Evolutionary conservation across 2,797 vertebrate genomes (phyloP).

Genomic region (Mormyrus proboscirostris): DNA sequence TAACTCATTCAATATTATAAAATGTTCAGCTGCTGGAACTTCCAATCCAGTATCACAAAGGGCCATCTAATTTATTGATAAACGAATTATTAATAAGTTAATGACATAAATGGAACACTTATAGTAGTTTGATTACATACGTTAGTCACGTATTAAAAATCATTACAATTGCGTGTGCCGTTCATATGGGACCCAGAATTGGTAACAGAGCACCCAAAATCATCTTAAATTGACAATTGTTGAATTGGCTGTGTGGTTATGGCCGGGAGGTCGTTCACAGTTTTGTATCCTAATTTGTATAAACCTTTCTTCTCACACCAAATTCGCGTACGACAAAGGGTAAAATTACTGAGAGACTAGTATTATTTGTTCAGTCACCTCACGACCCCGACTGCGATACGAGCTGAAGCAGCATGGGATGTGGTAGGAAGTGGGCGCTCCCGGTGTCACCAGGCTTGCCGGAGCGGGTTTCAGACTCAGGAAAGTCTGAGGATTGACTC

Average conservation of each 20-base stretch:
- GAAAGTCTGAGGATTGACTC: slow-evolving; percentile 26
- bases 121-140: not conserved
- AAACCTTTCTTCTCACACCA: not conserved
- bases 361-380: not conserved
- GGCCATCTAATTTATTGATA: not conserved
- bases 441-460: not conserved
- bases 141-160: not conserved
- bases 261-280: not conserved
- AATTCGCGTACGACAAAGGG: not conserved
- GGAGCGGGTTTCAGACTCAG: slow-evolving; percentile 18
- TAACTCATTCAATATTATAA: not conserved
- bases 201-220: not conserved
- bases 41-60: not conserved
- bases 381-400: not conserved
- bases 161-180: not conserved
- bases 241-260: not conserved
- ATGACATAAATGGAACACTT: not conserved
- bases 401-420: not conserved
- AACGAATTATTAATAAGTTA: not conserved
- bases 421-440: slow-evolving; percentile 11
- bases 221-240: not conserved
- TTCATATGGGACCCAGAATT: not conserved
- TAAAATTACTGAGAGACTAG: not conserved
- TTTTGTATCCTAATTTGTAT: not conserved
- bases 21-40: not conserved